Base-by-base conservation (phyloP, 2,888 invertebrate genomes). In the Pycnomerus fuliginosus region DNA sequence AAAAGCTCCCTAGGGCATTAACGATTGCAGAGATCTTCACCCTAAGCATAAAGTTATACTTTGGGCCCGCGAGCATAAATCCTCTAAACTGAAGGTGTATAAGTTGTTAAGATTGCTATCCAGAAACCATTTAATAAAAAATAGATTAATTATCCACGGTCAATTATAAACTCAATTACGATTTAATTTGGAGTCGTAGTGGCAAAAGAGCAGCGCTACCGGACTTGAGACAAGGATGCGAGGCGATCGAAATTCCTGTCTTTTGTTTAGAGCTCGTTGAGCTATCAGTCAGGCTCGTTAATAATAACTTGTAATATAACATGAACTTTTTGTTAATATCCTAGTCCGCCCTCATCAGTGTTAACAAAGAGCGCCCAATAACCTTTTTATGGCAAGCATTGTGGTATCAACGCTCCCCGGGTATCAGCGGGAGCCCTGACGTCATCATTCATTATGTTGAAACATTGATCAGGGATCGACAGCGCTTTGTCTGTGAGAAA, bases 291-390 rank as follows among this genome's bases (percentile, higher is more conserved):
- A 58, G 54, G 32, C 48, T 53, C 27, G 38, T 60, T 61, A 64
- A 64, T 61, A 61, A 62, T 55, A 59, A 58, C 58, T 50, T 55
- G 57, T 60, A 59, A 60, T 61, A 58, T 54, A 56, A 53, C 48
- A 45, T 44, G 52, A 54, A 52, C 55, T 58, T 57, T 56, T 62
- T 61, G 60, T 65, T 64, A 62, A 62, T 64, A 58, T 60, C 50
- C 52, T 53, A 56, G 60, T 60, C 61, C 65, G 62, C 65, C 64
- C 62, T 64, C 65, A 64, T 64, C 65, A 64, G 53, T 52, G 56
- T 45, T 58, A 61, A 65, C 64, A 64, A 65, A 63, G 47, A 55
- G 61, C 59, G 52, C 56, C 60, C 60, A 64, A 65, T 65, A 64
- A 63, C 58, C 60, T 62, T 64, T 62, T 62, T 64, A 62, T 62